Conservation (phyloP, 2,113 vertebrate species). For the Oreotrochilus melanogaster region DNA sequence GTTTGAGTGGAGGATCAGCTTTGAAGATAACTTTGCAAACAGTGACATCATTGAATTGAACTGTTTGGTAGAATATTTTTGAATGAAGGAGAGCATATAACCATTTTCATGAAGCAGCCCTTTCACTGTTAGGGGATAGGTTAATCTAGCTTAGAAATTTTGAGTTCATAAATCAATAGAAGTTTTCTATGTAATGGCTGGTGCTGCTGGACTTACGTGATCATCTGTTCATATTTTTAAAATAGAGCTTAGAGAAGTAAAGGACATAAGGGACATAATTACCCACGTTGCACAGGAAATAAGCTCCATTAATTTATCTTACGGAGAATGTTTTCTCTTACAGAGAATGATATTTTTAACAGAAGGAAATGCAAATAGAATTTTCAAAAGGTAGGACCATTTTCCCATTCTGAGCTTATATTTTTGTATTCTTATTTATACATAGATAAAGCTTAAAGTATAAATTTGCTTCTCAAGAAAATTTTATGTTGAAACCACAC, state of each 20-base stretch:
- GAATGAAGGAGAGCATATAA: background rate
- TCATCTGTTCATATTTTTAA: background rate
- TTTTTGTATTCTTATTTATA: background rate
- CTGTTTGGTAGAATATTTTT: background rate
- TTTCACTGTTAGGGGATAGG: background rate
- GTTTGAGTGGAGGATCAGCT: slow-evolving; percentile 44
- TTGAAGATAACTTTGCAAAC: slow-evolving; percentile 44
- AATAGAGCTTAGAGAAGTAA: slow-evolving; percentile 26
- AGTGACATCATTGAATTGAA: background rate
- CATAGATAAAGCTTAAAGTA: background rate
- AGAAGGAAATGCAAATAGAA: background rate
- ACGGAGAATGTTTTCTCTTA: background rate
- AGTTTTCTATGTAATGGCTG: background rate
- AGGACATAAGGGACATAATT: background rate
- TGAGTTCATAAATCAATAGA: background rate
- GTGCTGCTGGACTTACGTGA: background rate
- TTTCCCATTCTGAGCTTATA: background rate
- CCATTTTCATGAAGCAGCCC: background rate
- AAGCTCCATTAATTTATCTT: background rate
- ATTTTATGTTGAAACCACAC: background rate
- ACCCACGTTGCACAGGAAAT: background rate
- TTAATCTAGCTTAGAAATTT: background rate
- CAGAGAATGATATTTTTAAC: background rate
- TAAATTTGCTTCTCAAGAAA: background rate
- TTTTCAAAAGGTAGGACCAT: background rate